Base-by-base conservation (phyloP, 2,888 invertebrate species). In the Nomada lathburiana region DNA sequence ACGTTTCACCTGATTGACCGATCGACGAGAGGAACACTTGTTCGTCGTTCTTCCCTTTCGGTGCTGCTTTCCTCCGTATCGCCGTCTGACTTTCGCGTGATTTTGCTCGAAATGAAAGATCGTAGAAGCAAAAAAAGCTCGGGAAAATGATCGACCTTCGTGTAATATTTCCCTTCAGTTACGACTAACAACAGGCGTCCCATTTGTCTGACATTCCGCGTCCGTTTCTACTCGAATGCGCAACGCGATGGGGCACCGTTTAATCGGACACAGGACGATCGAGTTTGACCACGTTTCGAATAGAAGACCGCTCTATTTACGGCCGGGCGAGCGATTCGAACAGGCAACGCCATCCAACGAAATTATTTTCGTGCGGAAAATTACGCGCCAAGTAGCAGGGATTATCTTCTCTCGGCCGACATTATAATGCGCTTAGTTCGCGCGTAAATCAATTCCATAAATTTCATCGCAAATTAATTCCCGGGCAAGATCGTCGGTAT, bases 1-100 rank as follows among this genome's bases (percentile, higher is more conserved):
- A 83, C 82, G 86, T 88, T 60, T 76, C 79, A 57, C 76, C 64
- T 50, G 78, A 72, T 70, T 68, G 75, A 80, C 68, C 83, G 78
- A 76, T 70, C 73, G 80, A 67, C 44, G 42, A 42, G 50, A 65
- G 44, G 59, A 71, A 16, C 55, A 26, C 76, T 70, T 52, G 44
- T 23, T 60, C 59, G 10, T 50, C 47, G 13, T 63, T 57, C 26
- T 62, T 75, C 13, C 36, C 55, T 42, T 57, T 23, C n/a, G 26
- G 11, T 26, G 13, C 20, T 47, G n/a, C n/a, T 13, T 62, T 20
- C 26, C 18, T 50, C 16, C 53, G 23, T 55, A 11, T 18, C 5
- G 20, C n/a, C 13, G 47, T 13, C 42, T 0, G n/a, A 44, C n/a
- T 47, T 23, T 26, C 50, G 29, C 29, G 29, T 29, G 7, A 36